Base-by-base conservation (phyloP, 2,113 vertebrate species). In the Semnornis frantzii region DNA sequence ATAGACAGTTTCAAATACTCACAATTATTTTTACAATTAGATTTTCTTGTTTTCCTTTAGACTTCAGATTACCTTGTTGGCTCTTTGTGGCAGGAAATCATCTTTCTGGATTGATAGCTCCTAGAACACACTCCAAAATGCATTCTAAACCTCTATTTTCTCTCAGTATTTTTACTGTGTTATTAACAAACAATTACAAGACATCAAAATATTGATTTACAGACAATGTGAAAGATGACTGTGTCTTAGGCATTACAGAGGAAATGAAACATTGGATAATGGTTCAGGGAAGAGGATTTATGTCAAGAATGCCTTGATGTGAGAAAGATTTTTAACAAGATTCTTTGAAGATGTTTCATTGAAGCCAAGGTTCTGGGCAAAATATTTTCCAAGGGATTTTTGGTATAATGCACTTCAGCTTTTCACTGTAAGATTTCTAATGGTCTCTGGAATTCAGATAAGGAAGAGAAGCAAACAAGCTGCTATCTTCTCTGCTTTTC, bases 371-470 rank as follows among this genome's bases (percentile, higher is more conserved):
- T 55, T 87, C 37, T 65, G 7, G 5, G 23, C 28, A 86, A 88
- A 71, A 81, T 57, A 75, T 92, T 86, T 96, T 88, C 77, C 48
- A 58, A 20, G 50, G 28, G 24, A 81, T 90, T 81, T 90, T 90
- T 78, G 50, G 5, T 75, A n/a, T 46, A 74, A 80, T 10, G 10
- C 65, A 19, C 34, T 87, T 92, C 44, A 63, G 31, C 33, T 82
- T 87, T 92, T 87, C 65, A 64, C 33, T 12, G 1, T 54, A 64
- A 74, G 48, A 48, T 91, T 89, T 89, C 72, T 73, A n/a, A 57
- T 71, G 37, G 25, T 71, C 7, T 28, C 42, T 84, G 89, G 25
- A 82, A 77, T 59, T 91, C 89, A 89, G 68, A 82, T 87, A 91
- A 95, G n/a, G 30, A 74, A 78, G 57, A 94, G 48, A 93, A 85